Conservation (phyloP, 2,888 invertebrate genomes). For the Prosopocoilus inquinatus region DNA sequence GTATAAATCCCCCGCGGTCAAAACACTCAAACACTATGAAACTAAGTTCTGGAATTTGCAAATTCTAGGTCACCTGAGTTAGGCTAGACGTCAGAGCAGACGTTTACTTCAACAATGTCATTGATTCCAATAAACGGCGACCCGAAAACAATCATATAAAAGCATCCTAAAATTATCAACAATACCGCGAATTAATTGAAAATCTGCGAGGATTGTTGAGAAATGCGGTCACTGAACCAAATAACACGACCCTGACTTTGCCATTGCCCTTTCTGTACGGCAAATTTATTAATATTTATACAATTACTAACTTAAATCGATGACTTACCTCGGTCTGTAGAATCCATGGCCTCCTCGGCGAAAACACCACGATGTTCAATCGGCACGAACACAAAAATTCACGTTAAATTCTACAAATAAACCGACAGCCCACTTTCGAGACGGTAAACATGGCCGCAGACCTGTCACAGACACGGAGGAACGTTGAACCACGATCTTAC, state of each 20-base stretch:
- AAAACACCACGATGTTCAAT: constrained; percentile 24
- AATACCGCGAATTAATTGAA: background rate
- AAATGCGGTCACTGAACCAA: constrained; percentile 62
- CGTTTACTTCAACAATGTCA: too few species aligned
- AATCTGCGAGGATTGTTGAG: constrained; percentile 25
- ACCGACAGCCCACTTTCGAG: constrained; percentile 47
- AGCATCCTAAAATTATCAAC: constrained; percentile 6
- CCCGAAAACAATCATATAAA: background rate
- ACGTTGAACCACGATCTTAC: constrained; percentile 11
- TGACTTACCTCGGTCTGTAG: constrained; percentile 44
- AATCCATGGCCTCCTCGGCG: constrained; percentile 38
- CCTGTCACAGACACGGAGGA: constrained; percentile 19
- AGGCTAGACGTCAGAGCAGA: too few species aligned
- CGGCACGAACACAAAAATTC: constrained; percentile 32
- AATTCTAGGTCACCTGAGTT: too few species aligned
- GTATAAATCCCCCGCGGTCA: too few species aligned
- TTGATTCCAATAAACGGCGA: too few species aligned
- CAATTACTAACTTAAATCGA: constrained; percentile 32
- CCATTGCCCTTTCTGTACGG: constrained; percentile 56
- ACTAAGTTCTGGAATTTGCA: too few species aligned
- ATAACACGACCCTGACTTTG: constrained; percentile 62
- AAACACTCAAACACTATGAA: background rate
- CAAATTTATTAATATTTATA: constrained; percentile 39
- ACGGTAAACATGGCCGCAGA: constrained; percentile 47
- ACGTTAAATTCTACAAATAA: constrained; percentile 43